Evolutionary conservation across 2,888 invertebrate genomes (phyloP), one percentile per base, ranked within the genome.

Genomic region (Digitonthophagus gazella): DNA sequence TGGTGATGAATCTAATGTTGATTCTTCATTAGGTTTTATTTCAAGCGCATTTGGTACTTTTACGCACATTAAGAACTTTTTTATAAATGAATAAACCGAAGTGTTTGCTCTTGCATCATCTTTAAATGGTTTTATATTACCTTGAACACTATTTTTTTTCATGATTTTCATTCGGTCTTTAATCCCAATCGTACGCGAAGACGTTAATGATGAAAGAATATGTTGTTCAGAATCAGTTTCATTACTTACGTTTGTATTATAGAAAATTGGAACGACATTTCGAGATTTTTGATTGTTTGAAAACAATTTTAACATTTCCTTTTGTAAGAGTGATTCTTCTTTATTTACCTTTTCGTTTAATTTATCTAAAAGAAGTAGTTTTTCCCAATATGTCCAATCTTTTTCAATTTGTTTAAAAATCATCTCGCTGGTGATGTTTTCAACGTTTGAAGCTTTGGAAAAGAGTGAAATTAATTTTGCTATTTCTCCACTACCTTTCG

Each of bases 71-170:
- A 61, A 20, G 18, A 19, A 61, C 20, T 61, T 61, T 20, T 20
- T 61, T 18, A 61, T 61, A 20, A 61, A 61, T n/a, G 61, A 61
- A 20, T 61, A 61, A 18, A 61, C 61, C 20, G 61, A 61, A 3
- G 61, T 19, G n/a, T 18, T 61, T 5, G 16, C 8, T 3, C 28
- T 5, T 5, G 28, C 11, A 18, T 19, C 61, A n/a, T 61, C 61
- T 19, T 20, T 61, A 61, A n/a, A n/a, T n/a, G n/a, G n/a, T n/a
- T n/a, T n/a, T n/a, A n/a, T n/a, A n/a, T n/a, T n/a, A n/a, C n/a
- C n/a, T n/a, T n/a, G n/a, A n/a, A n/a, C n/a, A n/a, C n/a, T 16
- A 61, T n/a, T 16, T 61, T 19, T 61, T n/a, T 18, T 18, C 61
- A 19, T 61, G 11, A 44, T 44, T n/a, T n/a, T n/a, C n/a, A n/a